Base-by-base conservation (phyloP, 2,888 invertebrate species). In the Lepidochrysops patricia region DNA sequence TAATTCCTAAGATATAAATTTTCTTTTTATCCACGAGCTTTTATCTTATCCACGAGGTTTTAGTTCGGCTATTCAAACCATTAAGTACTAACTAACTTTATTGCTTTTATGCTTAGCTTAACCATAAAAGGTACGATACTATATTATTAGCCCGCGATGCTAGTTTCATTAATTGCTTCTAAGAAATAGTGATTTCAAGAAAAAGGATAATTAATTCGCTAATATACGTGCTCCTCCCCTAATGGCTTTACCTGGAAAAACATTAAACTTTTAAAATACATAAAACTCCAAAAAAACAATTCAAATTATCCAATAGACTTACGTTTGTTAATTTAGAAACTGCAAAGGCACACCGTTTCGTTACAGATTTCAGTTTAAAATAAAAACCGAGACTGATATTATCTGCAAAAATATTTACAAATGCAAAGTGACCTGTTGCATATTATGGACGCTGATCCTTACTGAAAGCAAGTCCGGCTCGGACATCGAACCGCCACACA, bases 401-500 rank as follows among this genome's bases (percentile, higher is more conserved):
- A 2, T 19, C 3, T 43, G 19, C 43, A 12, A 43, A 19, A 9
- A 1, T 9, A 43, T 19, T 43, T 23, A 19, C 9, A 19, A 43
- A 43, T 43, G 43, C 19, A 43, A 43, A 19, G 19, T 43, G 7
- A 15, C 23, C 54, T 23, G 54, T 54, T 54, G 54, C 29, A 13
- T 52, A 7, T 19, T 19, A 19, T 19, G 54, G 54, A 32, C 32
- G 54, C 15, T 13, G 15, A 52, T 26, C 52, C 27, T 15, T 27
- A 15, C 54, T 32, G 54, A 7, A 19, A 29, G 29, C 52, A 23
- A 43, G 43, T 43, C 19, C 52, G 63, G 64, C 60, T 64, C 71
- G 76, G 78, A 70, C 79, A 71, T 78, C 81, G 79, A 83, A 81
- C 80, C 70, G 72, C 72, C 73, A 72, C 74, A 72, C 74, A 69